Base-by-base conservation (phyloP, 2,797 vertebrate genomes). In the Clarias platycephalus region DNA sequence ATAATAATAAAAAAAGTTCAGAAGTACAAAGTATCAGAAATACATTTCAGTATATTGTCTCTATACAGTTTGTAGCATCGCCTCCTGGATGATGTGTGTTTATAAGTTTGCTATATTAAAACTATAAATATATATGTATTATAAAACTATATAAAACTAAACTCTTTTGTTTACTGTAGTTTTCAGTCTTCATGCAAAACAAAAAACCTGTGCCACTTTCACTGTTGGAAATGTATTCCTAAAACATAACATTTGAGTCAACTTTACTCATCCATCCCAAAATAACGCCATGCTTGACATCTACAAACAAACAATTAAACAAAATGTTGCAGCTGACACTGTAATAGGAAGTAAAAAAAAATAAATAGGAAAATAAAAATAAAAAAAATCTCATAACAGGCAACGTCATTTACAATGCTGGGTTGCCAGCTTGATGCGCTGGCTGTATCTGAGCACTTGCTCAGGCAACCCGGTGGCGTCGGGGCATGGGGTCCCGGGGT, bases 201-300 rank as follows among this genome's bases (percentile, higher is more conserved):
- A 9, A 44, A 53, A 81, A 86, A 6, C 31, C 60, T 40, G 70
- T 44, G 26, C 78, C 71, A 81, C 22, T 75, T 24, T 84, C 68
- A 62, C 1, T 22, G 75, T 78, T 37, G 81, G 77, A 81, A 31
- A 77, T 76, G 68, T 84, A 62, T 49, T 83, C 57, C 64, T 72
- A 22, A 79, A 34, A 66, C 24, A 10, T 67, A 63, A 63, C 13
- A 26, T 5, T 44, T 44, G 40, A 67, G 15, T 67, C 31, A 18
- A 67, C 18, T 2, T 66, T 16, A 66, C 26, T 66, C 63, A 66
- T 28, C 31, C 28, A 31, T 16, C 5, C 62, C 10, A 63, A 12
- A 62, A 63, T 63, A 63, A 12, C 62, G n/a, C 24, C 24, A 26
- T 63, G 62, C 1, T 12, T 22, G 58, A 60, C n/a, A 28, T 26